Conservation (phyloP, 2,888 invertebrate genomes). For the Rotaria magnacalcarata region DNA sequence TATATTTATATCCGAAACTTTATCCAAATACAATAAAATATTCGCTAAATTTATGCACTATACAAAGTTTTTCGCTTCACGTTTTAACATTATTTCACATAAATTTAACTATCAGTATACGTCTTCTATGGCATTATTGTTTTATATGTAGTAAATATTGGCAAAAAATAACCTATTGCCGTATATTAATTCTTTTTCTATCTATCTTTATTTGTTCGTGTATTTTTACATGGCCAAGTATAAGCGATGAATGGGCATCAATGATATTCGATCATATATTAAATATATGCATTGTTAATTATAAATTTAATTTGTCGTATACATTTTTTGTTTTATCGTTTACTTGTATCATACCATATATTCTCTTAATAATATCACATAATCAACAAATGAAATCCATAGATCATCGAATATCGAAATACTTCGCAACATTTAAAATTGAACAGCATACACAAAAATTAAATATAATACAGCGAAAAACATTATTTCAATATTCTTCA, state of each 20-base stretch:
- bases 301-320: neutral
- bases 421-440: neutral
- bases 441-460: neutral
- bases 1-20: neutral
- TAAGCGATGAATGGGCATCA: neutral
- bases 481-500: neutral
- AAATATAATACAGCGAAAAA: neutral
- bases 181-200: neutral
- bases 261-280: neutral
- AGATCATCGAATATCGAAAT: neutral
- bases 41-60: neutral
- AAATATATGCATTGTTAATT: conserved; percentile 2
- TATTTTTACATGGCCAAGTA: neutral
- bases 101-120: neutral
- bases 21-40: neutral
- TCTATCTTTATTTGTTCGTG: neutral
- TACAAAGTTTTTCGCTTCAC: conserved; percentile 10
- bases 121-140: neutral
- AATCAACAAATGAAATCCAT: conserved; percentile 14
- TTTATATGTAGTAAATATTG: neutral
- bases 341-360: neutral
- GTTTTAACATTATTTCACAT: neutral
- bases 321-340: neutral
- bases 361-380: neutral
- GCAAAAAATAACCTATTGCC: neutral